Percentiles rank a stretch among this genome's conserved stretches.
Conservation (phyloP, 2,797 vertebrate genomes). For the Thunnus albacares region DNA sequence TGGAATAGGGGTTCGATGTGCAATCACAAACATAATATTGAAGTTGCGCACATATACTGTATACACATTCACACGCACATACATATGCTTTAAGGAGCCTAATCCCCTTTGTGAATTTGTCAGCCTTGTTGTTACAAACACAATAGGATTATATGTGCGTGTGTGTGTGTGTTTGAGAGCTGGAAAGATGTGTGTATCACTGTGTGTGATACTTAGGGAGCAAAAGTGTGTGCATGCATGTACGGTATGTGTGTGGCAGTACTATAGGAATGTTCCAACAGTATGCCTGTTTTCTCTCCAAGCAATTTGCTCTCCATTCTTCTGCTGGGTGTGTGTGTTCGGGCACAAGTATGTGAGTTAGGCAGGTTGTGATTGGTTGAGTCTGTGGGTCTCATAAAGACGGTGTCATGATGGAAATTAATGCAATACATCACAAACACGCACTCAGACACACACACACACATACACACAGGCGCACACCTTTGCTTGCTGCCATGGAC, state of each 20-base stretch:
- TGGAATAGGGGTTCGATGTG: slow-evolving; percentile 31
- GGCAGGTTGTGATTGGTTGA: slow-evolving; percentile 77
- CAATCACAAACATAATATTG: slow-evolving; percentile 46
- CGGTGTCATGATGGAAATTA: slow-evolving; percentile 88
- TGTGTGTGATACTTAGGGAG: slow-evolving; percentile 15
- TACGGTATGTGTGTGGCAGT: slow-evolving; percentile 11
- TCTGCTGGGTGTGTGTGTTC: slow-evolving; percentile 32
- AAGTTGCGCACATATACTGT: slow-evolving; percentile 24
- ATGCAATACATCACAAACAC: slow-evolving; percentile 87
- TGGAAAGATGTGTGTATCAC: slow-evolving; percentile 5
- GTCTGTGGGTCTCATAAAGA: slow-evolving; percentile 83
- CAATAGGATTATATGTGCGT: slow-evolving; percentile 66
- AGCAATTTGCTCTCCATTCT: slow-evolving; percentile 83
- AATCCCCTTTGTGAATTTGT: slow-evolving; percentile 71
- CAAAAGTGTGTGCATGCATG: slow-evolving; percentile 1
- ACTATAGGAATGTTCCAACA: slow-evolving; percentile 62
- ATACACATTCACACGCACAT: slow-evolving; percentile 17
- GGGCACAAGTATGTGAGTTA: slow-evolving; percentile 43
- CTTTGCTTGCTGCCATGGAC: slow-evolving; percentile 49
- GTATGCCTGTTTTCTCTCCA: slow-evolving; percentile 66
- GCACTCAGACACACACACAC: slow-evolving; percentile 40
- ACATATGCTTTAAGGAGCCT: slow-evolving; percentile 50
- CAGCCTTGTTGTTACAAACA: slow-evolving; percentile 69
- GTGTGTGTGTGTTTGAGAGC: slow-evolving; percentile 2
- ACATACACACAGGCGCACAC: slow-evolving; percentile 44